Evolutionary conservation across 2,113 vertebrate genomes (phyloP), one percentile per base, ranked within the genome.

Genomic region (Micromys minutus): DNA sequence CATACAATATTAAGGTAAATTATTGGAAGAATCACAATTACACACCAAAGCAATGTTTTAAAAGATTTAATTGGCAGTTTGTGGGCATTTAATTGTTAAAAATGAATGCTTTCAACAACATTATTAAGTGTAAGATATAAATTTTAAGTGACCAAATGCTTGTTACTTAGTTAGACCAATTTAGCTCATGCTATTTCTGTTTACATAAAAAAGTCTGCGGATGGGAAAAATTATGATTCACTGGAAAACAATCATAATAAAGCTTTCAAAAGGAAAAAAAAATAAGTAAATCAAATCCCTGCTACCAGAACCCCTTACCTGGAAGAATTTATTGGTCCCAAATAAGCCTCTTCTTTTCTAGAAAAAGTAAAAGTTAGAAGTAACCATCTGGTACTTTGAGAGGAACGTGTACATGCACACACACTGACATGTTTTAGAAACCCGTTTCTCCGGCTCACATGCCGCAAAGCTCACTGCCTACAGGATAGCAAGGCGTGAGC

Each of bases 301-400:
- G 61, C 81, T 93, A 91, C 50, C 57, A 94, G 34, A 47, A 67
- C 86, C 94, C 63, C 96, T 97, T 97, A 97, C 95, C 95, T 98
- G 93, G 86, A 47, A 94, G 88, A 97, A 97, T 90, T 97, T 97
- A 97, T 89, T 94, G 96, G 93, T 97, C 90, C 89, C 96, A 96
- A 93, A 97, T 96, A 97, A 97, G 90, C 87, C 92, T 97, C 95
- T 97, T 97, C 94, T 94, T 96, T 95, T 98, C 95, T 98, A 97
- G 97, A 97, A 87, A 96, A 94, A 96, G 94, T 95, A 96, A 96
- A 98, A 96, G 75, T 97, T 95, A 96, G 55, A 98, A 96, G 88
- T 90, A 88, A 75, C 97, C 95, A 96, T 88, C 93, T 96, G 39
- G 77, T 94, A 92, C 96, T 92, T 94, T 89, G 85, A 88, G 74